phyloP scores from a whole-genome alignment of 2,113 vertebrate genomes.

The Catharus fuscescens region DNA sequence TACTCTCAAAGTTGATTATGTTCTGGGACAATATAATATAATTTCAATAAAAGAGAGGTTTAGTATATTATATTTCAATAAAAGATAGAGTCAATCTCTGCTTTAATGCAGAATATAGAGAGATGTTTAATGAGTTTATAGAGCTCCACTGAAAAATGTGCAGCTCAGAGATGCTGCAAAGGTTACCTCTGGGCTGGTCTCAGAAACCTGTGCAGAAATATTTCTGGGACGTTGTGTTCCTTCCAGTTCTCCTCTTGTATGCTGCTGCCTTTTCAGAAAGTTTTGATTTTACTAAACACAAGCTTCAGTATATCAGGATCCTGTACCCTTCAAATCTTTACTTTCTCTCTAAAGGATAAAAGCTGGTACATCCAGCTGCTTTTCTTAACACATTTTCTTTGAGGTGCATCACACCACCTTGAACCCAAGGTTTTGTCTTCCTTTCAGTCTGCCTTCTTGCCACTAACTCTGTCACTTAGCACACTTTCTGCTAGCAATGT shows the following conservation, averaged over 20 bases:
- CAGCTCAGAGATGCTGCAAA: not conserved
- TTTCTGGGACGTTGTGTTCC: not conserved
- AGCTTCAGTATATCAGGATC: not conserved
- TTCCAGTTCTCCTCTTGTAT: not conserved
- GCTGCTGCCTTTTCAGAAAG: not conserved
- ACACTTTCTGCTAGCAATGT: not conserved
- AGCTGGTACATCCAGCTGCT: not conserved
- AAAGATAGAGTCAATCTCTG: not conserved
- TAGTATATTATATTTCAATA: not conserved
- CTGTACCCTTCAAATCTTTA: not conserved
- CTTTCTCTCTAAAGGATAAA: not conserved
- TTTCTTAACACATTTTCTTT: not conserved
- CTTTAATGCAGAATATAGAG: not conserved
- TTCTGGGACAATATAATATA: not conserved
- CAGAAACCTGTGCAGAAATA: not conserved
- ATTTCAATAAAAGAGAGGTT: not conserved
- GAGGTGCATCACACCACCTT: not conserved
- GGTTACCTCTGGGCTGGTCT: not conserved
- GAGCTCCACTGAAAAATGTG: not conserved
- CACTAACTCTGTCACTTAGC: not conserved
- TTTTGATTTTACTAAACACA: not conserved
- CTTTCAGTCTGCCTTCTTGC: not conserved
- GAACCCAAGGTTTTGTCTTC: not conserved
- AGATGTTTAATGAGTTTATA: not conserved
- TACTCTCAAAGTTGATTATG: not conserved